These are phyloP conservation scores for Melanotaenia maccullochi DNA, from an alignment of 2,797 vertebrate species.

Conservation along the genomic window DNA sequence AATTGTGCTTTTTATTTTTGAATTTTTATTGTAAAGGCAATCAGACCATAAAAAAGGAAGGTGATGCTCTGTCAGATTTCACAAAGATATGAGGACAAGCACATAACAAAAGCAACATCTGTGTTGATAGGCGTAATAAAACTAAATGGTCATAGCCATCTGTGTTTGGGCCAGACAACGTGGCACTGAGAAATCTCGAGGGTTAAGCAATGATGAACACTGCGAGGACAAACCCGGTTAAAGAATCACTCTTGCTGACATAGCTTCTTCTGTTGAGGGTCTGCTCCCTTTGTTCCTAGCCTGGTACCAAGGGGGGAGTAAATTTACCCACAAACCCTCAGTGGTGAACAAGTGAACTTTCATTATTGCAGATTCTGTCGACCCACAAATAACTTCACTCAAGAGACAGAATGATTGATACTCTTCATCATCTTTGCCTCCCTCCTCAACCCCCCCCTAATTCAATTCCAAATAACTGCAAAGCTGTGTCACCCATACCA, in stretches of 20 bases:
- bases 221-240: slow-evolving; percentile 47
- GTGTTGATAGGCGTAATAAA: slow-evolving; percentile 71
- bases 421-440: slow-evolving; percentile 86
- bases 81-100: slow-evolving; percentile 45
- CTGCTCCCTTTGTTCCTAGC: slow-evolving; percentile 55
- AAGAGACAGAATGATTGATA: slow-evolving; percentile 90
- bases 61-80: slow-evolving; percentile 25
- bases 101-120: slow-evolving; percentile 54
- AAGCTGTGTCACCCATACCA: slow-evolving; percentile 83
- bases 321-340: slow-evolving; percentile 80
- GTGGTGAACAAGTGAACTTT: slow-evolving; percentile 85
- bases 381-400: slow-evolving; percentile 86
- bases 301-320: slow-evolving; percentile 66
- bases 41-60: slow-evolving; percentile 15
- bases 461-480: slow-evolving; percentile 87
- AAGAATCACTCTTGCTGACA: slow-evolving; percentile 55
- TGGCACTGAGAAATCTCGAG: slow-evolving; percentile 45
- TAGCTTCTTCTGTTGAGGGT: slow-evolving; percentile 37
- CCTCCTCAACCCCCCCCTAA: slow-evolving; percentile 75
- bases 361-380: slow-evolving; percentile 87
- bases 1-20: slow-evolving; percentile 38
- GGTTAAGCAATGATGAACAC: slow-evolving; percentile 56
- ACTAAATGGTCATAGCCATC: slow-evolving; percentile 63
- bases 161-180: slow-evolving; percentile 37
- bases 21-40: slow-evolving; percentile 39